Base-by-base conservation (phyloP, 2,113 vertebrate genomes). In the Hylia prasina region DNA sequence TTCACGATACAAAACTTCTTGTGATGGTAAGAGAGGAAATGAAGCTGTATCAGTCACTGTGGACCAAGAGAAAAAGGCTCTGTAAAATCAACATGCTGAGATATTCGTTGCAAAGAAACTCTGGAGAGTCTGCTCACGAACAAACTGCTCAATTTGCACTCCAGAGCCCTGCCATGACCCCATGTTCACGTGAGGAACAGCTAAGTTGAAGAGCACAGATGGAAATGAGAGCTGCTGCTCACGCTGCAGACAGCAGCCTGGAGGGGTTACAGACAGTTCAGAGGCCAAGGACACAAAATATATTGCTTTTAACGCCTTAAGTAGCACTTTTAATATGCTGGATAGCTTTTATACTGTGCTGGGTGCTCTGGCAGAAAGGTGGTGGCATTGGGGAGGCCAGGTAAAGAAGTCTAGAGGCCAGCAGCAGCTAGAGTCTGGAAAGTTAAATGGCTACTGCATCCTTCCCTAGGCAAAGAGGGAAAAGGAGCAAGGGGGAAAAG, bases 131-230 rank as follows among this genome's bases (percentile, higher is more conserved):
- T 63, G 8, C 35, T 28, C 0, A 1, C 5, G 45, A 80, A 24
- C 31, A 65, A 80, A 83, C 8, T 19, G n/a, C n/a, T 37, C 8
- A 0, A 77, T 73, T 54, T 70, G 42, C 7, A 45, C 60, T 57
- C 23, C 3, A 1, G 33, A 70, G 64, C 9, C 0, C 1, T 25
- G 48, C 63, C 7, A 3, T 7, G 50, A 77, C 28, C 87, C 19
- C 47, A 5, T 0, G 0, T 4, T 77, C 20, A 13, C 0, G 3
- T 3, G 28, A 82, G 54, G 61, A 79, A 64, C 11, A 39, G 30
- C 9, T 21, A 37, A 40, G 58, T 1, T 20, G 20, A 83, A 83
- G 39, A 78, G 50, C 63, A 50, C 27, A 54, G 33, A n/a, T 2
- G 28, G 72, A 92, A 90, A 90, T 63, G 68, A 93, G 66, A 89